Base-by-base conservation (phyloP, 2,797 vertebrate species). In the Ataeniobius toweri region DNA sequence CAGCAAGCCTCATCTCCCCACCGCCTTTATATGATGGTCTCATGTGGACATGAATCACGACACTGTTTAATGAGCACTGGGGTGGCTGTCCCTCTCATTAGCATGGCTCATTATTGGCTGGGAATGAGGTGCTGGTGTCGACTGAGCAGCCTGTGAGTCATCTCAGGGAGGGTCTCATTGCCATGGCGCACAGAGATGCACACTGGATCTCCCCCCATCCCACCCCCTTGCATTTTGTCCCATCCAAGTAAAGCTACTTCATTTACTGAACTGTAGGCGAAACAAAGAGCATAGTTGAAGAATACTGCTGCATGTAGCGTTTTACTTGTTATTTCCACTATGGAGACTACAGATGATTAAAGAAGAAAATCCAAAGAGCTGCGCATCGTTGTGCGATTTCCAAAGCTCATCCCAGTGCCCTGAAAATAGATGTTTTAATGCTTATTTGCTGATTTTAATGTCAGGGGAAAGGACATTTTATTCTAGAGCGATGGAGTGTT, bases 71-170 rank as follows among this genome's bases (percentile, higher is more conserved):
- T 93, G 91, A 90, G 92, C 89, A 75, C 78, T 86, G 90, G 89
- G 91, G 90, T 84, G 92, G 92, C 90, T 92, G 94, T 94, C 91
- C 91, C 78, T 87, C 93, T 95, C 93, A 95, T 95, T 95, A 95
- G 92, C 93, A 93, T 95, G 92, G 87, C 94, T 94, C 93, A 93
- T 95, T 95, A 94, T 95, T 93, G 91, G 89, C 93, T 93, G 93
- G 91, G 92, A 95, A 95, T 94, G 94, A 95, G 94, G 92, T 95
- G 94, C 88, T 86, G 92, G 93, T 95, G 93, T 94, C 93, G 93
- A 92, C 91, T 88, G 89, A 89, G 80, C 92, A 90, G 86, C 87
- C 84, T 87, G 91, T 94, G 94, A 96, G 88, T 96, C 94, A 94
- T 92, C 87, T 83, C 56, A 86, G 90, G 88, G 90, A 93, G 89